Evolutionary conservation across 2,113 vertebrate species (phyloP), one percentile per base, ranked within the genome.

Genomic region (Ailurus styani): DNA sequence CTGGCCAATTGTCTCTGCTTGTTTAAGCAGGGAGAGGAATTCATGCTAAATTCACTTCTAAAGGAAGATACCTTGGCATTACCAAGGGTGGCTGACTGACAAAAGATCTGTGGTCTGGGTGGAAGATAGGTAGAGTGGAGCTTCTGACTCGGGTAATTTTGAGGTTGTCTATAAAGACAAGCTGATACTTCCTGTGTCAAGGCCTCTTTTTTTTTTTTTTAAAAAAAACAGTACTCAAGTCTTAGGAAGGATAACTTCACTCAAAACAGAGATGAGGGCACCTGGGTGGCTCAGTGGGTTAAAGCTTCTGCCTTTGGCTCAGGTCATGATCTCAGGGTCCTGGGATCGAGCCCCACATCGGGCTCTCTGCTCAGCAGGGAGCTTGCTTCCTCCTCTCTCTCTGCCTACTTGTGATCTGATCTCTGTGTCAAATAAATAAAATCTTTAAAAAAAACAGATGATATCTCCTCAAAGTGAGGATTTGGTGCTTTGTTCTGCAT

Each of bases 81-180:
- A 52, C 45, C 91, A 47, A 73, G 23, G 1, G 31, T 91, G 18
- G 93, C 57, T 29, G 31, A 29, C 25, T 94, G 42, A 87, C 62
- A 84, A 13, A 90, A 50, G 68, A 68, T 55, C 52, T 93, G 93
- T 37, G 85, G 95, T 95, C 93, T 86, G 21, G 13, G 25, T 78
- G 11, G 66, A 90, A 95, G 50, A 60, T 11, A 40, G 92, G 17
- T 77, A 84, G 72, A 88, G 72, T 90, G 77, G 75, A 60, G 27
- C 57, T 50, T 91, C 75, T 77, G 40, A 82, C 31, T 40, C 45
- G 57, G 55, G 60, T 93, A 91, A 91, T 93, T 97, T 96, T 97
- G 95, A 97, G 91, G 91, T 96, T 90, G 64, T 70, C 64, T 87
- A 60, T 70, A 92, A 97, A 94, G 62, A 55, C 70, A 52, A 92